A percentile compares a stretch with the other conserved stretches of the same genome.
Conservation (phyloP, 2,888 invertebrate species). For the Dynastes maya region DNA sequence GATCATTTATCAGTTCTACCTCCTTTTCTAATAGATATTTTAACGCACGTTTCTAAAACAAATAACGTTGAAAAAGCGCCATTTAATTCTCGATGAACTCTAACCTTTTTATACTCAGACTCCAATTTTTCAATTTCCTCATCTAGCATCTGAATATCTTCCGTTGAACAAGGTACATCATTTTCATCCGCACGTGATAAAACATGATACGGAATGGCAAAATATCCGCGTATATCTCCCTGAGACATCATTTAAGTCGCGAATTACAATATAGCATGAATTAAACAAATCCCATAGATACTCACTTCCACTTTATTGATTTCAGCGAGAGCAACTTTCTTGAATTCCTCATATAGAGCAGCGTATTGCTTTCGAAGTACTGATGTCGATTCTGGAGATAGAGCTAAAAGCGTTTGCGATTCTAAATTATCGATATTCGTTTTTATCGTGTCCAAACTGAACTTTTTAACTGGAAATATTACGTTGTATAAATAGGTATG, state of each 20-base stretch:
- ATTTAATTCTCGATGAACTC: neutral
- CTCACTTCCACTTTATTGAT: slow-evolving; percentile 1
- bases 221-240: neutral
- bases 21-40: slow-evolving; percentile 31
- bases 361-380: too few relatives aligned
- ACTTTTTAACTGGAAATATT: slow-evolving; percentile 21
- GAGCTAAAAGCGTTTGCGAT: too few relatives aligned
- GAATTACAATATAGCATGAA: neutral
- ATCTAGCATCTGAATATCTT: slow-evolving; percentile 9
- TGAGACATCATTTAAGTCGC: neutral
- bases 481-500: neutral
- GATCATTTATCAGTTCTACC: neutral
- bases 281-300: neutral
- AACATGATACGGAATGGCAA: slow-evolving; percentile 31
- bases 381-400: too few relatives aligned
- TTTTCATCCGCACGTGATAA: slow-evolving; percentile 11
- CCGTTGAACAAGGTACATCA: slow-evolving; percentile 13
- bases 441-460: neutral
- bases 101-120: slow-evolving; percentile 13
- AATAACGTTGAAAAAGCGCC: neutral
- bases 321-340: neutral
- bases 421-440: neutral
- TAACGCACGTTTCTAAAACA: slow-evolving; percentile 28
- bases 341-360: too few relatives aligned
- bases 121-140: slow-evolving; percentile 40